Base-by-base conservation (phyloP, 1,140 invertebrate species). In the Bombus vancouverensis region DNA sequence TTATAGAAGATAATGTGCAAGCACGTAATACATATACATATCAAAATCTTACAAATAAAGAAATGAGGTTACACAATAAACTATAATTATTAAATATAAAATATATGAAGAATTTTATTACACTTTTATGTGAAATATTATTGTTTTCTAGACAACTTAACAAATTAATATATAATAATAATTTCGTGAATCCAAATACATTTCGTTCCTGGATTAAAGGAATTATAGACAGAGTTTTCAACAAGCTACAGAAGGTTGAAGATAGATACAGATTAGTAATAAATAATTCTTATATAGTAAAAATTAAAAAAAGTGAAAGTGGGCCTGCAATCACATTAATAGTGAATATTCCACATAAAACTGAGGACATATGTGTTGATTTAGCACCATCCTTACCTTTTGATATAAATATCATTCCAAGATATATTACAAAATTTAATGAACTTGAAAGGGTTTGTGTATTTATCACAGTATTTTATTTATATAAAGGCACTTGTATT, bases 271-370 rank as follows among this genome's bases (percentile, higher is more conserved):
- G 34, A 62, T 1, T 68, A 57, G 3, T 9, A 32, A 22, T 25
- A 68, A 25, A 57, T 68, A 10, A 68, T 5, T 42, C 9, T n/a
- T 22, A 66, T 25, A n/a, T 0, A 74, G 85, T 81, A 39, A n/a
- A 94, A 57, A 77, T 95, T 53, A 93, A 53, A 42, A 93, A 93
- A 70, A 94, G 81, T 75, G 93, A 94, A 57, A 92, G 93, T 8
- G 95, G 96, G 3, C 96, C 95, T 6, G 95, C 96, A 0, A 95
- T 95, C 84, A 96, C 95, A 3, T 72, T 96, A 32, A 92, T 86
- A 34, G 87, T 95, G 25, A 66, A 25, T 74, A 18, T 88, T 59
- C n/a, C 74, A 1, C 1, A 79, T 4, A 10, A 18, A 28, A 22
- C 15, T 32, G 13, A 62, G 37, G 81, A 8, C 87, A 93, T 96